phyloP scores from a whole-genome alignment of 2,797 vertebrate species.

The Intellagama lesueurii region DNA sequence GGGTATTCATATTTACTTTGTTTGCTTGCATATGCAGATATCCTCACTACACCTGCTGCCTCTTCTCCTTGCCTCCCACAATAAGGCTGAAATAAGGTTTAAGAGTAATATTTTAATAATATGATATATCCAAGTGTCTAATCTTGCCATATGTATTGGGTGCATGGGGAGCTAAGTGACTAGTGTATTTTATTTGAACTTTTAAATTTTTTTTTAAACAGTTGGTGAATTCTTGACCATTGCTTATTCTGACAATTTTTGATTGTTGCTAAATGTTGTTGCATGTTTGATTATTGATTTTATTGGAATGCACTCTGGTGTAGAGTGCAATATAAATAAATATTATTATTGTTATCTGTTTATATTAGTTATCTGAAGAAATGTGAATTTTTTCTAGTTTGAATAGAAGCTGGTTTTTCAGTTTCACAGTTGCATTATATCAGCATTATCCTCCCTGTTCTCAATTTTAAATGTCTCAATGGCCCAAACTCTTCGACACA shows the following conservation, averaged over 20 bases:
- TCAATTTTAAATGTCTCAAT: not conserved
- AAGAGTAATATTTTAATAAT: not conserved
- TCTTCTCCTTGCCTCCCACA: not conserved
- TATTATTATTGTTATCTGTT: not conserved
- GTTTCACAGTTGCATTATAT: not conserved
- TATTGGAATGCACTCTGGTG: too few relatives aligned
- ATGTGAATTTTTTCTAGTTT: not conserved
- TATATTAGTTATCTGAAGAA: not conserved
- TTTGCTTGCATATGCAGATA: not conserved
- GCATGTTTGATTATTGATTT: too few relatives aligned
- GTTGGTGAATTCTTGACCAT: too few relatives aligned
- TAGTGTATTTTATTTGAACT: too few relatives aligned
- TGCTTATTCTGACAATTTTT: too few relatives aligned
- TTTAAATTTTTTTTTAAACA: not conserved
- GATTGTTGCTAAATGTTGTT: not conserved
- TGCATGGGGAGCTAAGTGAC: not conserved
- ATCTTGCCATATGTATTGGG: too few relatives aligned
- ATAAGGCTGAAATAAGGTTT: not conserved
- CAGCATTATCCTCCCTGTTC: not conserved
- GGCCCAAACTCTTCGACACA: not conserved
- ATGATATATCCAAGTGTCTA: too few relatives aligned
- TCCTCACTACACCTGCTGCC: not conserved
- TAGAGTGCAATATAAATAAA: too few relatives aligned
- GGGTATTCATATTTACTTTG: not conserved
- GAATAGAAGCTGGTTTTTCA: not conserved